Conservation (phyloP, 2,113 vertebrate species). For the Suncus etruscus region DNA sequence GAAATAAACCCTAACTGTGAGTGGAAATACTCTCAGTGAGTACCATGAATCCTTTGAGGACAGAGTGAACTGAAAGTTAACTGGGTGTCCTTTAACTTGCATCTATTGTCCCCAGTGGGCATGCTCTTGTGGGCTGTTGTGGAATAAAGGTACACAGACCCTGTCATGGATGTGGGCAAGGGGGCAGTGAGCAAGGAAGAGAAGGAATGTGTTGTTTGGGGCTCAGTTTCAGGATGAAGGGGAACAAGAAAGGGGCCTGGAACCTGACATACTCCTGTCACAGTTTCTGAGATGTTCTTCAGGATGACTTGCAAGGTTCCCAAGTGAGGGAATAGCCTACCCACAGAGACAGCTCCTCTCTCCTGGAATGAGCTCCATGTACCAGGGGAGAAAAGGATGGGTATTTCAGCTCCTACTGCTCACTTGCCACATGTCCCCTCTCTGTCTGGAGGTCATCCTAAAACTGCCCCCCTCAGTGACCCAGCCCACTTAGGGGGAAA, state of each 20-base stretch:
- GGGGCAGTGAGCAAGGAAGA: neutral
- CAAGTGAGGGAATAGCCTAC: neutral
- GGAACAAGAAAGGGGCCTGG: neutral
- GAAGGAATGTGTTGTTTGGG: neutral
- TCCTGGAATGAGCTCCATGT: neutral
- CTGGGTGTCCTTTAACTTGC: neutral
- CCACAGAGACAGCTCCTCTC: neutral
- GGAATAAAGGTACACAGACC: neutral
- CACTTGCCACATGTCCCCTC: fast-evolving
- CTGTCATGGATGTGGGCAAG: neutral
- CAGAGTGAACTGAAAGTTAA: too few relatives aligned
- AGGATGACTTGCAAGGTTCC: neutral
- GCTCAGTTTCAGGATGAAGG: neutral
- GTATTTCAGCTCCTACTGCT: fast-evolving
- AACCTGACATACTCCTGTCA: neutral
- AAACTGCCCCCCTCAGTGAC: neutral
- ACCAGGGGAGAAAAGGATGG: too few relatives aligned
- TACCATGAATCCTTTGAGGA: neutral
- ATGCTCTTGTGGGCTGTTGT: neutral
- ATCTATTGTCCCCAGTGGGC: neutral
- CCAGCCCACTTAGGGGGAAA: neutral
- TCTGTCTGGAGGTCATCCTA: neutral
- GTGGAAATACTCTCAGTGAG: neutral
- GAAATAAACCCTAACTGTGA: neutral
- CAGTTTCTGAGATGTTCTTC: neutral